phyloP scores from a whole-genome alignment of 2,888 invertebrate species.

The Gnatocerus cornutus region DNA sequence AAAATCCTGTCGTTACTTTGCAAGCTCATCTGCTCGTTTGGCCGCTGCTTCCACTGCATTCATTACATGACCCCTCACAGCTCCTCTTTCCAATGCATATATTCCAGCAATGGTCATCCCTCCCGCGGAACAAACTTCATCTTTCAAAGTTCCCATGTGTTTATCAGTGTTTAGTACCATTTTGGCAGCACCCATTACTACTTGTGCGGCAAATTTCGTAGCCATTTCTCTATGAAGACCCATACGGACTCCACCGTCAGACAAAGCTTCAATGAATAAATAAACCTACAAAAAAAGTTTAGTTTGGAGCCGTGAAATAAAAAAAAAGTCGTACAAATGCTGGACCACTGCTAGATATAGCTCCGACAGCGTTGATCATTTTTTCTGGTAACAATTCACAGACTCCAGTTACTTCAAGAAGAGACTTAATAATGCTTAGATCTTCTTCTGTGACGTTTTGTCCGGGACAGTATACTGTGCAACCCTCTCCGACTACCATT shows the following conservation, averaged over 20 bases:
- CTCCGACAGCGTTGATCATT: slow-evolving; percentile 85
- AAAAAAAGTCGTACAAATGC: slow-evolving; percentile 81
- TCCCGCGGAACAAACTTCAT: slow-evolving; percentile 93
- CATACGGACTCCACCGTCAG: slow-evolving; percentile 94
- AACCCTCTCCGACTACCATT: slow-evolving; percentile 82
- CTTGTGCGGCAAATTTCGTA: slow-evolving; percentile 86
- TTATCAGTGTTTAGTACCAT: slow-evolving; percentile 85
- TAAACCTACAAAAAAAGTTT: slow-evolving; percentile 77
- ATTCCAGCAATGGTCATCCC: slow-evolving; percentile 93
- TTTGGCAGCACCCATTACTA: slow-evolving; percentile 84
- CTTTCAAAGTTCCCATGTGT: slow-evolving; percentile 85
- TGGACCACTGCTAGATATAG: slow-evolving; percentile 90
- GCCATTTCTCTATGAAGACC: slow-evolving; percentile 90
- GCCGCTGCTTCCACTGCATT: slow-evolving; percentile 85
- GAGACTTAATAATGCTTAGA: slow-evolving; percentile 74
- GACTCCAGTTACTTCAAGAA: slow-evolving; percentile 78
- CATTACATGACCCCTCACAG: slow-evolving; percentile 83
- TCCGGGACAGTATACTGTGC: slow-evolving; percentile 77
- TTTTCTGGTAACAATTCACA: slow-evolving; percentile 84
- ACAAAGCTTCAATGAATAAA: slow-evolving; percentile 90
- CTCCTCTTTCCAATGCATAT: slow-evolving; percentile 84
- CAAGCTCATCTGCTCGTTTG: slow-evolving; percentile 73
- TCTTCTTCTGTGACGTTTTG: slow-evolving; percentile 73
- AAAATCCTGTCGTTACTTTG: slow-evolving; percentile 45
- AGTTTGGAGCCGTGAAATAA: not conserved